A percentile compares a stretch with the other conserved stretches of the same genome.
These are phyloP conservation scores for Serilophus lunatus DNA, from an alignment of 2,113 vertebrate species.

Conservation along the genomic window DNA sequence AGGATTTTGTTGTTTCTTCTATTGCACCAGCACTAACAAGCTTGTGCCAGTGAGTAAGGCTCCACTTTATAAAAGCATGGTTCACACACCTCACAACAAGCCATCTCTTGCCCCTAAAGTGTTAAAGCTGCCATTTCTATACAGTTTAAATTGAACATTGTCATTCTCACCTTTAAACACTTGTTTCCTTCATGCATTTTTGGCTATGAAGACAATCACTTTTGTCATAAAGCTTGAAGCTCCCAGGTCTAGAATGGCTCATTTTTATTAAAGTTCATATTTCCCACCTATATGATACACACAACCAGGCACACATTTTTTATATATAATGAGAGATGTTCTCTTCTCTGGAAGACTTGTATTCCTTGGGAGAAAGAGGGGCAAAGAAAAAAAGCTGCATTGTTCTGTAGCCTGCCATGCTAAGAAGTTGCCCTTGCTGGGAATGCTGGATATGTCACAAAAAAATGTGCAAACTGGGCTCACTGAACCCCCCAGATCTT, in stretches of 20 bases:
- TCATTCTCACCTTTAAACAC: neutral
- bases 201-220: neutral
- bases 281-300: conserved; percentile 35
- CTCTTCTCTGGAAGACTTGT: conserved; percentile 6
- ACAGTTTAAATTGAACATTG: neutral
- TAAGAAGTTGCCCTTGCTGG: conserved; percentile 39
- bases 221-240: neutral
- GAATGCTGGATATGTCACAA: neutral
- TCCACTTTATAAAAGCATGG: neutral
- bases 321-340: conserved; percentile 26
- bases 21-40: neutral
- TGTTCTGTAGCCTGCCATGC: conserved; percentile 13
- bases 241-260: neutral
- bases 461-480: conserved; percentile 30
- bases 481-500: conserved; percentile 25
- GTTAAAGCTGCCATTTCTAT: conserved; percentile 8
- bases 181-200: conserved; percentile 4
- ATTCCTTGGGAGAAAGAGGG: conserved; percentile 14
- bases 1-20: conserved; percentile 40
- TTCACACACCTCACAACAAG: neutral
- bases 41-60: neutral
- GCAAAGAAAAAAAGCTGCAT: conserved; percentile 25
- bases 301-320: neutral
- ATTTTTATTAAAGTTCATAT: neutral
- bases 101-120: neutral